Evolutionary conservation across 2,888 invertebrate species (phyloP), one percentile per base, ranked within the genome.

Genomic region (Augiades crinisus): DNA sequence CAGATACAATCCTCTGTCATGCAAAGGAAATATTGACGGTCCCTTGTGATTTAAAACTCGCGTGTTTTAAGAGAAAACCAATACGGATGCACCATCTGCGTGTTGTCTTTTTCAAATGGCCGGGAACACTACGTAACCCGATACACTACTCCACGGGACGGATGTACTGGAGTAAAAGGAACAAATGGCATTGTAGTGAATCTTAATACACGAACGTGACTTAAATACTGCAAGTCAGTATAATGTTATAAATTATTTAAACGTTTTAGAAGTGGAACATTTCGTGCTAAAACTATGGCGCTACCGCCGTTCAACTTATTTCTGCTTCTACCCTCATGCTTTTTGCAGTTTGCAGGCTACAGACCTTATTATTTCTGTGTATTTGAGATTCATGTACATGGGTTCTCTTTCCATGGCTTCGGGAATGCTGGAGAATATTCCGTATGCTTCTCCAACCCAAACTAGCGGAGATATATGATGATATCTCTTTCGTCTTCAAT

Each of bases 41-140:
- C 81, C 55, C 81, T 64, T 73, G 81, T 76, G 86, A 84, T 84
- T 86, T 81, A 81, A 84, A 85, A 80, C 78, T 81, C 76, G 82
- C 76, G 76, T 80, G 80, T 88, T 89, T 86, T 84, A 83, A 86
- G 78, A 85, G 86, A 84, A 87, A 86, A 76, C 78, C 74, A 83
- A 87, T 82, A 85, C 83, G 80, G 81, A 79, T 75, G 81, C 75
- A 75, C 78, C 85, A 81, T 85, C 74, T 83, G 83, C 70, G 72
- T 79, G 84, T 81, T 85, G 81, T 87, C 84, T 82, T 78, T 78
- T 79, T 77, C 75, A 80, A 84, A 86, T 81, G 75, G 81, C 67
- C 74, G 74, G 70, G 76, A 77, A 73, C 69, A 70, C 65, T 68
- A 57, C 58, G 87, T 80, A 87, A 88, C 78, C 71, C 64, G 76